Evolutionary conservation across 2,113 vertebrate species (phyloP), one percentile per base, ranked within the genome.

Genomic region (Cardinalis cardinalis): DNA sequence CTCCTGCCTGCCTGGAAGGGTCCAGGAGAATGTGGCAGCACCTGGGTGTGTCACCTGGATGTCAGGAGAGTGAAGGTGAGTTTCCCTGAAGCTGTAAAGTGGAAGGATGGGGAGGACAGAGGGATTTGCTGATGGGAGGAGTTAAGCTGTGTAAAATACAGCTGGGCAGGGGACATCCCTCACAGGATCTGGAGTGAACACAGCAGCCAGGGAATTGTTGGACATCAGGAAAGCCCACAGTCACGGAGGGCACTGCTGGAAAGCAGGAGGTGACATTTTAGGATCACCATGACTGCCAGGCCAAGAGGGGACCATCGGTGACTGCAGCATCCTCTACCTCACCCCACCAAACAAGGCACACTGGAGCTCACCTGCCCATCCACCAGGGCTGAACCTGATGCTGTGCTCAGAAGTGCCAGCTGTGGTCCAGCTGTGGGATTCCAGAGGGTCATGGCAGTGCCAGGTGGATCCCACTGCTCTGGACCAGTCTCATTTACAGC

Each of bases 361-460:
- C n/a, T 0, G 0, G 4, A 25, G 20, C 5, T n/a, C 73, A 28
- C 18, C 41, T 73, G n/a, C n/a, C 24, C 0, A 2, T 11, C 36
- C 49, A 9, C 14, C 4, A 1, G 24, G 41, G 41, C 18, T 81
- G 70, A 61, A 9, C 31, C 20, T 6, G n/a, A 18, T 19, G n/a
- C 6, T 17, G 4, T 1, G 0, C 11, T 32, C 52, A 23, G 49
- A 44, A 6, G 49, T 60, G 68, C 21, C 53, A 55, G 66, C 38
- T 53, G 43, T 32, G 43, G 10, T 16, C 76, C 32, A 55, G 60
- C 44, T 4, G 0, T 15, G 84, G 61, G 34, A 40, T 49, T 49
- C 61, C 32, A 25, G 70, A 36, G 1, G 40, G 36, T 18, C 44
- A 9, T 5, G 5, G 28, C 18, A 10, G 48, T 36, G 20, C 48